phyloP scores from a whole-genome alignment of 2,888 invertebrate species.

The Himalopsyche tibetana region DNA sequence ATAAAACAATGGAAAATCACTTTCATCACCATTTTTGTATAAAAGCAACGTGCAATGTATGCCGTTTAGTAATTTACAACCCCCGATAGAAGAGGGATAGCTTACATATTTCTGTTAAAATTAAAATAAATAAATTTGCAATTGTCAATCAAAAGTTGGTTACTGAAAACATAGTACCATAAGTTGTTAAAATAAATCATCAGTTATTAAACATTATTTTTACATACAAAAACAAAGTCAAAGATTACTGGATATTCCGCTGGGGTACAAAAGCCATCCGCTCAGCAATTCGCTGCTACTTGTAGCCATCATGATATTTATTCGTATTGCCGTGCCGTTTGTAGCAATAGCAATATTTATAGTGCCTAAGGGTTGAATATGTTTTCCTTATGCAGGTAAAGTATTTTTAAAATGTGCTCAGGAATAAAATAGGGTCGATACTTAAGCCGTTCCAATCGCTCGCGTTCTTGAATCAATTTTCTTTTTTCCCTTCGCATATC shows the following conservation, averaged over 20 bases:
- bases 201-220: too few relatives aligned
- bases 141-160: too few relatives aligned
- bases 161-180: too few relatives aligned
- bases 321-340: slow-evolving; percentile 15
- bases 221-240: background rate
- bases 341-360: slow-evolving; percentile 34
- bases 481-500: slow-evolving; percentile 6
- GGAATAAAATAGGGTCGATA: slow-evolving; percentile 26
- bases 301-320: slow-evolving; percentile 25
- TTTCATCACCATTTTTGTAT: too few relatives aligned
- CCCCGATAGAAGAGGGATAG: too few relatives aligned
- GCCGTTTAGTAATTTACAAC: too few relatives aligned
- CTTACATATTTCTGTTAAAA: too few relatives aligned
- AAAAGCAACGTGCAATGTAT: too few relatives aligned
- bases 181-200: too few relatives aligned
- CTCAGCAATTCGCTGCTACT: background rate
- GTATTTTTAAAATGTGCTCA: slow-evolving; percentile 30
- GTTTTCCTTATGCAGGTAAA: slow-evolving; percentile 26
- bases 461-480: slow-evolving; percentile 11
- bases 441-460: slow-evolving; percentile 20
- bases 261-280: background rate
- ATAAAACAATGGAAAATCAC: too few relatives aligned
- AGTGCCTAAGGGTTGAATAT: slow-evolving; percentile 11
- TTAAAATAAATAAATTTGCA: too few relatives aligned
- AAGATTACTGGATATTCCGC: background rate